Evolutionary conservation across 2,888 invertebrate genomes (phyloP).

Genomic region (Tenthredo scrophulariae): DNA sequence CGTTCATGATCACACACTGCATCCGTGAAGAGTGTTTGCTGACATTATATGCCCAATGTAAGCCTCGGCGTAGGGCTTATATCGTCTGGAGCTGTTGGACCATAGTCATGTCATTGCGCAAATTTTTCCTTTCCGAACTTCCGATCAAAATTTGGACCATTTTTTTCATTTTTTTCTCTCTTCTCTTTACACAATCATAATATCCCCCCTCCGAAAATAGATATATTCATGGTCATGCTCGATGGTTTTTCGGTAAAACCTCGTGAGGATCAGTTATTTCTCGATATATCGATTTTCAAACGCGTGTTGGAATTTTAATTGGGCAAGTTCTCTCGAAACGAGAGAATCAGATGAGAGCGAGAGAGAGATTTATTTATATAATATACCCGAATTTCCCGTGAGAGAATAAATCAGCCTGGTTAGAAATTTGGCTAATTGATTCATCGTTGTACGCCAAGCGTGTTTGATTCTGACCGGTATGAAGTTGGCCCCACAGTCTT

Average conservation of each 20-base stretch:
- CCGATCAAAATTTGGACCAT: too few relatives aligned
- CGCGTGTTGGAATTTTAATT: neutral
- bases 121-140: neutral
- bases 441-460: too few relatives aligned
- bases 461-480: too few relatives aligned
- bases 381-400: neutral
- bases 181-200: too few relatives aligned
- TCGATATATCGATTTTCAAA: neutral
- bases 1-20: neutral
- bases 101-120: neutral
- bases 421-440: neutral
- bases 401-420: neutral
- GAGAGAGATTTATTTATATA: neutral
- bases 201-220: too few relatives aligned
- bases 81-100: neutral
- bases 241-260: too few relatives aligned
- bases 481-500: too few relatives aligned
- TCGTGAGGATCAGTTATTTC: neutral
- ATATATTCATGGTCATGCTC: too few relatives aligned
- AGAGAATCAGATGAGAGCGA: neutral
- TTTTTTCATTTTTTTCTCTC: too few relatives aligned
- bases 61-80: neutral
- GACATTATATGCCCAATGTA: slow-evolving; percentile 23
- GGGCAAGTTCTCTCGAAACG: neutral
- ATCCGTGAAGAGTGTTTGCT: neutral